phyloP scores from a whole-genome alignment of 2,888 invertebrate genomes.

The Beris morrisii region DNA sequence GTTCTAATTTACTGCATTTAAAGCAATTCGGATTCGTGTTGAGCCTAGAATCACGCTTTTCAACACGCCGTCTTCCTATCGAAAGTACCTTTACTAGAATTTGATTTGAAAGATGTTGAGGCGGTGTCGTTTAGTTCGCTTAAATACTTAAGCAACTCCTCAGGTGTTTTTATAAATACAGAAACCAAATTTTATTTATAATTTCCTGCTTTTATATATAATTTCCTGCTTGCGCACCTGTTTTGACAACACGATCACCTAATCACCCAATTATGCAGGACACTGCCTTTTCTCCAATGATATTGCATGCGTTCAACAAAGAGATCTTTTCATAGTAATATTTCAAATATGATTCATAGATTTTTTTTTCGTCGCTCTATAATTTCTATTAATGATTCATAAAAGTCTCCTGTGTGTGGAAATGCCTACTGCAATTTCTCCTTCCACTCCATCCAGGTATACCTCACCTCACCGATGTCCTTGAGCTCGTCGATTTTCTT shows the following conservation, averaged over 20 bases:
- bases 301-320: constrained; percentile 16
- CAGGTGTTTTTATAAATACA: no score
- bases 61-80: background rate
- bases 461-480: constrained; percentile 10
- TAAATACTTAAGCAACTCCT: no score
- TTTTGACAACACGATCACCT: no score
- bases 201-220: no score
- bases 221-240: no score
- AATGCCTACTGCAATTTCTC: constrained; percentile 16
- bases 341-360: constrained; percentile 21
- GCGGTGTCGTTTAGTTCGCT: no score
- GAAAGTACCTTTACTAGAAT: background rate
- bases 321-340: constrained; percentile 26
- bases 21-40: background rate
- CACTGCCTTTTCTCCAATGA: constrained; percentile 26
- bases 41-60: no score
- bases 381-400: constrained; percentile 17
- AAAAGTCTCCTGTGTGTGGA: constrained; percentile 15
- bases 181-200: no score
- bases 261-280: constrained; percentile 16
- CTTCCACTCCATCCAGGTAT: constrained; percentile 15
- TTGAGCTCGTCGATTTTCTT: constrained; percentile 24
- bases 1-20: constrained; percentile 22
- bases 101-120: background rate
- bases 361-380: constrained; percentile 4